These are phyloP conservation scores for Achroia grisella DNA, from an alignment of 1,140 invertebrate genomes.

Conservation along the genomic window DNA sequence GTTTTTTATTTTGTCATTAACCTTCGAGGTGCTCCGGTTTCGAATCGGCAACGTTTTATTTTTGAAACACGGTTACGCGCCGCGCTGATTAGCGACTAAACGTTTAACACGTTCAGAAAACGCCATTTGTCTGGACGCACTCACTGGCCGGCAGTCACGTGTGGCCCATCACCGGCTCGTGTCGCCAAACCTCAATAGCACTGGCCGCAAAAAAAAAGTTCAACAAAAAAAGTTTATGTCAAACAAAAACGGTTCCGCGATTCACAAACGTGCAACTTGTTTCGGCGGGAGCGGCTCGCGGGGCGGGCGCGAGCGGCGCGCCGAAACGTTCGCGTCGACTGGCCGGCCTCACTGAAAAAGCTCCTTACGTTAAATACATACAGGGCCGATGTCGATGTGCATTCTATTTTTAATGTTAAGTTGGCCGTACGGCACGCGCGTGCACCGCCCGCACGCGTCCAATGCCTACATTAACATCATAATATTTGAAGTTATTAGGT, in stretches of 20 bases:
- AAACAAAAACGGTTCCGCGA: constrained; percentile 24
- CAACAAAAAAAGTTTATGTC: constrained; percentile 7
- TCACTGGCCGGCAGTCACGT: constrained; percentile 17
- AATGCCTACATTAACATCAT: constrained; percentile 49
- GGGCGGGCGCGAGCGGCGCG: constrained; percentile 48
- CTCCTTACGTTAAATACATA: constrained; percentile 58
- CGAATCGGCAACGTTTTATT: constrained; percentile 67
- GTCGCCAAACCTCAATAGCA: constrained; percentile 13
- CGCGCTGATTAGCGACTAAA: constrained; percentile 38
- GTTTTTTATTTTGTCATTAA: constrained; percentile 70
- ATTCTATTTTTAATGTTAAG: constrained; percentile 68
- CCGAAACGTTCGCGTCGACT: constrained; percentile 49
- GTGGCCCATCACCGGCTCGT: constrained; percentile 4
- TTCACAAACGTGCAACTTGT: constrained; percentile 21
- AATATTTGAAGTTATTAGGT: constrained; percentile 60
- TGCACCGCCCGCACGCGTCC: constrained; percentile 33
- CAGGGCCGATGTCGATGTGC: constrained; percentile 56
- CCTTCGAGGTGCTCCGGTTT: constrained; percentile 69
- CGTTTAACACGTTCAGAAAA: constrained; percentile 36
- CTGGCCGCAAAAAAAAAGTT: constrained; percentile 2
- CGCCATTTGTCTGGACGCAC: constrained; percentile 30
- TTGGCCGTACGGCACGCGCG: constrained; percentile 47
- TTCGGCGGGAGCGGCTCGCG: constrained; percentile 38
- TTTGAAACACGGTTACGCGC: constrained; percentile 66
- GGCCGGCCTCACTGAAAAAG: constrained; percentile 54